Percentiles rank a stretch among this genome's conserved stretches.
Evolutionary conservation across 92 coral and sea anemone species (phyloP).

Genomic region (Galaxea fascicularis): DNA sequence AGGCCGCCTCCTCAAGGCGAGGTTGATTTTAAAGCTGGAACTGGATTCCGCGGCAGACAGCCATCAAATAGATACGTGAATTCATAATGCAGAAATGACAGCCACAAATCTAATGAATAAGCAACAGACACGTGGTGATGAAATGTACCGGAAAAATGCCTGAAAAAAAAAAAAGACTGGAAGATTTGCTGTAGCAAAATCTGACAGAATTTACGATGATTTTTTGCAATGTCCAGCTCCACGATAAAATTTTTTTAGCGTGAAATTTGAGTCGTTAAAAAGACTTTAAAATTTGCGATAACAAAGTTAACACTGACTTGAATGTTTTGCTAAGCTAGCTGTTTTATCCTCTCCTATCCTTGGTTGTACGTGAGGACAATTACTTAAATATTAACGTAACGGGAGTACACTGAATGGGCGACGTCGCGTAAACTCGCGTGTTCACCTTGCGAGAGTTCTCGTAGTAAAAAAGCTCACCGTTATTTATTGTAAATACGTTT

Average conservation of each 20-base stretch:
- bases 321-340: background rate
- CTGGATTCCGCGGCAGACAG: slow-evolving; percentile 23
- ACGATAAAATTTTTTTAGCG: too few species aligned
- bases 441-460: too few species aligned
- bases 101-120: background rate
- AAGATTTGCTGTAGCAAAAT: too few species aligned
- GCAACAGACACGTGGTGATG: too few species aligned
- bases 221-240: too few species aligned
- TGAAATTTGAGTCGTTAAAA: too few species aligned
- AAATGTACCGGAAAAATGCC: background rate
- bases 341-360: background rate
- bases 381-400: background rate
- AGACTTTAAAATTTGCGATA: too few species aligned
- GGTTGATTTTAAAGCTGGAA: slow-evolving; percentile 20
- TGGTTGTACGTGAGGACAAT: background rate
- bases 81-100: background rate
- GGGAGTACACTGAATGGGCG: too few species aligned
- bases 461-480: background rate
- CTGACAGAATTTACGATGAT: too few species aligned
- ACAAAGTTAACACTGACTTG: too few species aligned
- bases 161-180: background rate
- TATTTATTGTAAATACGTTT: slow-evolving; percentile 15
- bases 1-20: slow-evolving; percentile 20
- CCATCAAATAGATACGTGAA: slow-evolving; percentile 51
- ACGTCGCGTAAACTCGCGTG: too few species aligned